A percentile compares a stretch with the other conserved stretches of the same genome.
These are phyloP conservation scores for Drosophila murphyi DNA, from an alignment of 1,140 invertebrate genomes.

Conservation along the genomic window DNA sequence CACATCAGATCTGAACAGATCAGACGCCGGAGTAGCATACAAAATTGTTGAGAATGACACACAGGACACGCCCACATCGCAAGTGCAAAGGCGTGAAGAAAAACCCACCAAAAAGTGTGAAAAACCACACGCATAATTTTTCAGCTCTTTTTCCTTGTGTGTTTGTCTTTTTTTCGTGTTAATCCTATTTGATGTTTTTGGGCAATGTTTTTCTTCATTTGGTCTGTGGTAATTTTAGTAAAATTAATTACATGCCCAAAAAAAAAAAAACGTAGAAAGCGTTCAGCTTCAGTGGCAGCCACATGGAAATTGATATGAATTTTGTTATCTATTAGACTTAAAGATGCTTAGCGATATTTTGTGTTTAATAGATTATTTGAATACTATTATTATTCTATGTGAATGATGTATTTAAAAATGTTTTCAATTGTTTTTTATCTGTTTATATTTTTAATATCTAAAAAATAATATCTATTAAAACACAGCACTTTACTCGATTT, in stretches of 20 bases:
- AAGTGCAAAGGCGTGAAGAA: constrained; percentile 72
- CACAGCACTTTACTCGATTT: too few relatives aligned
- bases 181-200: constrained; percentile 54
- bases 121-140: constrained; percentile 70
- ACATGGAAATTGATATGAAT: constrained; percentile 46
- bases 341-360: not conserved
- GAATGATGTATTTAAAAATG: too few relatives aligned
- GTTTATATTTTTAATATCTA: not conserved
- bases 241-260: constrained; percentile 74
- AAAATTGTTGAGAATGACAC: constrained; percentile 75
- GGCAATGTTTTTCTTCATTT: constrained; percentile 13
- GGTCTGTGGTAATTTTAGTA: constrained; percentile 73
- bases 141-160: constrained; percentile 26
- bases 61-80: constrained; percentile 53
- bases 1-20: constrained; percentile 42
- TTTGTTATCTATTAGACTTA: constrained; percentile 9
- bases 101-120: constrained; percentile 64
- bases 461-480: too few relatives aligned
- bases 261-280: not conserved
- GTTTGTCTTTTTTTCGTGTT: constrained; percentile 12
- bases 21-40: constrained; percentile 68
- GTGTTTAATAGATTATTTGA: not conserved
- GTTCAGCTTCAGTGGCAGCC: constrained; percentile 50
- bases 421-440: too few relatives aligned
- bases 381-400: too few relatives aligned